Percentiles rank a stretch among this genome's conserved stretches.
Conservation (phyloP, 2,113 vertebrate genomes). For the Pseudois nayaur region DNA sequence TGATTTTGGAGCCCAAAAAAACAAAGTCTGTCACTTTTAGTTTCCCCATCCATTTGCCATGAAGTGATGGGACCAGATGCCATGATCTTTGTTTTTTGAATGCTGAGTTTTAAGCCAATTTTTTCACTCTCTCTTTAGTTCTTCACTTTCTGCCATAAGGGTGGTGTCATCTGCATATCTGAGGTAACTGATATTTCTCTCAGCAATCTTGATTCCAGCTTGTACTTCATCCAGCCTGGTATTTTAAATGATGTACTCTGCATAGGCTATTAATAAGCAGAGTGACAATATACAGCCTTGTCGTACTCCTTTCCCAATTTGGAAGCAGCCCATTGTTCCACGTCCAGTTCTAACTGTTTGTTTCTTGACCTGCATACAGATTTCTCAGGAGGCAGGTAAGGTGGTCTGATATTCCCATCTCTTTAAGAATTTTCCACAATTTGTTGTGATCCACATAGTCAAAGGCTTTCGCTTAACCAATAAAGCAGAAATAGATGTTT, state of each 20-base stretch:
- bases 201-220: background rate
- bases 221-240: background rate
- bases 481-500: background rate
- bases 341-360: background rate
- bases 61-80: background rate
- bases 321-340: background rate
- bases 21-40: background rate
- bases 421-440: background rate
- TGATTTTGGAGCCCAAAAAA: background rate
- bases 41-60: background rate
- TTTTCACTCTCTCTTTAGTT: background rate
- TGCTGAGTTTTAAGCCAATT: background rate
- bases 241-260: background rate
- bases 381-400: background rate
- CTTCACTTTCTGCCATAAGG: background rate
- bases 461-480: background rate
- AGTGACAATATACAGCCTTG: background rate
- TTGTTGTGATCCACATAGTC: background rate
- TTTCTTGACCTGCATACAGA: background rate
- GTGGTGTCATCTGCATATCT: background rate
- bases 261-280: background rate
- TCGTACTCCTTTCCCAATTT: background rate
- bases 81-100: background rate
- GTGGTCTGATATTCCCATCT: background rate
- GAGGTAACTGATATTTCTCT: background rate